These are phyloP conservation scores for Hormaphis cornu DNA, from an alignment of 1,140 invertebrate genomes.

Conservation along the genomic window DNA sequence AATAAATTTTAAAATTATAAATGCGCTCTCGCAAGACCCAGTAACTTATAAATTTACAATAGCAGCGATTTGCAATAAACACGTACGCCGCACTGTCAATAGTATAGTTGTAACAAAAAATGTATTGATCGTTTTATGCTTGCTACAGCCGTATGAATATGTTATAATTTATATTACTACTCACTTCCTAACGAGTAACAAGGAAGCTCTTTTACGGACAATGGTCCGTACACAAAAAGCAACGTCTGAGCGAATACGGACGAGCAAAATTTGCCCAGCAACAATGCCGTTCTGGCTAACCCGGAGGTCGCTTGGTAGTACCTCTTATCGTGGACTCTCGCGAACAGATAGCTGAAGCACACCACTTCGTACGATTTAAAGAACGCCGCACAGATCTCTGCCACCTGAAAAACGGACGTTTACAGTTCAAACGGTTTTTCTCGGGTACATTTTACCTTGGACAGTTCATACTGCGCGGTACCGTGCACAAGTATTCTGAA, in stretches of 20 bases:
- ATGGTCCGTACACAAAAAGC: not conserved
- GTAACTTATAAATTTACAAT: too few relatives aligned
- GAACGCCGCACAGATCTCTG: slow-evolving; percentile 59
- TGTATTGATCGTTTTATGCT: too few relatives aligned
- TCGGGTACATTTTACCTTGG: too few relatives aligned
- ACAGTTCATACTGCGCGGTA: too few relatives aligned
- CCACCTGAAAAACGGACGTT: slow-evolving; percentile 42
- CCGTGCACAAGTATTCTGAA: too few relatives aligned
- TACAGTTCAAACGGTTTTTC: too few relatives aligned
- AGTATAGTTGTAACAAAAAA: too few relatives aligned
- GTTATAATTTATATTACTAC: not conserved
- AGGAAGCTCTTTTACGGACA: not conserved
- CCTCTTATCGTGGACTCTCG: slow-evolving; percentile 61
- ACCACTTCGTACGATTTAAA: slow-evolving; percentile 82
- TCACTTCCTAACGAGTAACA: slow-evolving; percentile 4
- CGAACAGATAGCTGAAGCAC: slow-evolving; percentile 88
- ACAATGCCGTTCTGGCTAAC: not conserved
- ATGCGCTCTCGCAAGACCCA: too few relatives aligned
- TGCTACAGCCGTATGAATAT: too few relatives aligned
- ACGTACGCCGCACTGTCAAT: too few relatives aligned
- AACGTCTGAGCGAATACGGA: not conserved
- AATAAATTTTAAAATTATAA: too few relatives aligned
- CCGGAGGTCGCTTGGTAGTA: slow-evolving; percentile 70
- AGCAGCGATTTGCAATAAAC: too few relatives aligned
- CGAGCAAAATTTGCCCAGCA: slow-evolving; percentile 10